phyloP scores from a whole-genome alignment of 2,113 vertebrate species.

The Ursus arctos region DNA sequence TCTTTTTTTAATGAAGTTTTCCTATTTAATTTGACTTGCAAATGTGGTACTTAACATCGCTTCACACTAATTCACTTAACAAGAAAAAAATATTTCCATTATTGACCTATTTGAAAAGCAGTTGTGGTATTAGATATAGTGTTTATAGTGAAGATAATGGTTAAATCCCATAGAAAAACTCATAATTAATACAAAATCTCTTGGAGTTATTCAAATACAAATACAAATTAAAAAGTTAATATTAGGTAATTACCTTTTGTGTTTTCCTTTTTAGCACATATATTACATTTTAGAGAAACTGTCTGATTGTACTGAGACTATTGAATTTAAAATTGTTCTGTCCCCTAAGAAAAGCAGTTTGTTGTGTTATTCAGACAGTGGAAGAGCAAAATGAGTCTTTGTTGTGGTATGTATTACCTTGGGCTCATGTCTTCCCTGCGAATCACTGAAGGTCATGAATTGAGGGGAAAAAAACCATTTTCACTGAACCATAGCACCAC shows the following conservation, averaged over 20 bases:
- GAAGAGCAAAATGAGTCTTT: background rate
- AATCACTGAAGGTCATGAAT: background rate
- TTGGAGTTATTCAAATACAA: conserved; percentile 55
- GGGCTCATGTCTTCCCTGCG: background rate
- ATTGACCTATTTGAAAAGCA: conserved; percentile 49
- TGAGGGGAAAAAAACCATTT: background rate
- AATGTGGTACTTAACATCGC: conserved; percentile 24
- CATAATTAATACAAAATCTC: conserved; percentile 56
- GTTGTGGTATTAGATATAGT: background rate
- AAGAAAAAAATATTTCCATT: conserved; percentile 42
- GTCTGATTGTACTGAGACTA: background rate
- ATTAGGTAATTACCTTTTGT: conserved; percentile 19
- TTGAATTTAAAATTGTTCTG: conserved; percentile 33
- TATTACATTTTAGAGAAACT: conserved; percentile 43
- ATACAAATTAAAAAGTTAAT: conserved; percentile 25
- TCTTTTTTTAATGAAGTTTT: conserved; percentile 49
- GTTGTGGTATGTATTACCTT: background rate
- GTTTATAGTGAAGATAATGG: background rate
- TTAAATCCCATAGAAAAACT: conserved; percentile 32
- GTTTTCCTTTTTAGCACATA: conserved; percentile 32
- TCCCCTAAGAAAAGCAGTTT: background rate
- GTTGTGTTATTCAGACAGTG: background rate
- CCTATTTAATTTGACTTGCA: conserved; percentile 62
- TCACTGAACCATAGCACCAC: conserved; percentile 34
- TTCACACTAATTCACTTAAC: background rate